Conservation (phyloP, 2,113 vertebrate genomes). For the Peromyscus polionotus region DNA sequence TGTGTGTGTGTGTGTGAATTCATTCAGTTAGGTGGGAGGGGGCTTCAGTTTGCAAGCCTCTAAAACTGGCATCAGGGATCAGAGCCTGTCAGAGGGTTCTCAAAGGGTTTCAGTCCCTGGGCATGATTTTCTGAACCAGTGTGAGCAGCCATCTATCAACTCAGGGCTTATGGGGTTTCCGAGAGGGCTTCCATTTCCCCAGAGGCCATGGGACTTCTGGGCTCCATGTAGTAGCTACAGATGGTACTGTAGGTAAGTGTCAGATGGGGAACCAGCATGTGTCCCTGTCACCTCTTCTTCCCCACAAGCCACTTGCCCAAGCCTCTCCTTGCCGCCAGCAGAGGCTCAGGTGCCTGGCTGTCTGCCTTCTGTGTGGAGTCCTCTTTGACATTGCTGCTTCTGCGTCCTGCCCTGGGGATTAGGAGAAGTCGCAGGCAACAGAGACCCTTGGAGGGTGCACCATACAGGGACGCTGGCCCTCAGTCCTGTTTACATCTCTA, state of each 20-base stretch:
- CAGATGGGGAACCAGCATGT: slow-evolving; percentile 78
- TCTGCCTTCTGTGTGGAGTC: slow-evolving; percentile 56
- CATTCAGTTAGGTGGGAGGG: neutral
- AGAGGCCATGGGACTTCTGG: neutral
- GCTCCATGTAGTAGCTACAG: slow-evolving; percentile 52
- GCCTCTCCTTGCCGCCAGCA: neutral
- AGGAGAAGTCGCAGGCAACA: slow-evolving; percentile 35
- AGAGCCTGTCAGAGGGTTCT: neutral
- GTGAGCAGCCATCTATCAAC: neutral
- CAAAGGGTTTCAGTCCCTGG: accelerated
- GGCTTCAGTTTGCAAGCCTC: neutral
- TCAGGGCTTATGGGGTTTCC: neutral
- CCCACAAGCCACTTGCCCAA: slow-evolving; percentile 49
- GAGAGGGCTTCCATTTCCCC: neutral
- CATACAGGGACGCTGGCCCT: neutral
- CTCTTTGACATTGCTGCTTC: neutral
- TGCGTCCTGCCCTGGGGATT: neutral
- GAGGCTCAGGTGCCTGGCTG: slow-evolving; percentile 73
- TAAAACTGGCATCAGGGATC: neutral
- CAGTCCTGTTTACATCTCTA: neutral
- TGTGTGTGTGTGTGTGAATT: accelerated
- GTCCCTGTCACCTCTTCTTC: slow-evolving; percentile 63
- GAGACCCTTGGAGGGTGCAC: neutral
- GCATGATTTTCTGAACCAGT: neutral
- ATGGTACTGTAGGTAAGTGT: slow-evolving; percentile 72